Conservation (phyloP, 2,113 vertebrate genomes). For the Engraulis encrasicolus region DNA sequence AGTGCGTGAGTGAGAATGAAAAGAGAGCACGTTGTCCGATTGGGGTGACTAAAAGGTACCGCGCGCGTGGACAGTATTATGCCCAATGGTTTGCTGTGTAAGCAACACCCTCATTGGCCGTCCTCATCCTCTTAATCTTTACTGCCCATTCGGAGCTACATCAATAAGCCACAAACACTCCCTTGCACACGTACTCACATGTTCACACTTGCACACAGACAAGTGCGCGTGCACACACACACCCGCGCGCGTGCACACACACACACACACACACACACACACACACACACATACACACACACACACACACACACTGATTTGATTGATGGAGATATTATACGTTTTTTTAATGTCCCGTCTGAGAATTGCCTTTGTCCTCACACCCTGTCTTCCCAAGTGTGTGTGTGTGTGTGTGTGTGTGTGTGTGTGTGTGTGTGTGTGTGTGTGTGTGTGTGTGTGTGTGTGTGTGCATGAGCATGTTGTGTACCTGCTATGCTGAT, state of each 20-base stretch:
- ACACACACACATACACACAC: background rate
- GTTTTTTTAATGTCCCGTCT: background rate
- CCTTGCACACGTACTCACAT: background rate
- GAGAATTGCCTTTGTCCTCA: background rate
- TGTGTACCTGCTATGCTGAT: background rate
- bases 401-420: background rate
- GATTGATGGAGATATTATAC: background rate
- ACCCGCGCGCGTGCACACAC: too few species aligned
- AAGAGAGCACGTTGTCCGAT: slow-evolving; percentile 61
- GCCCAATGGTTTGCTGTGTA: slow-evolving; percentile 78
- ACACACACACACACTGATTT: background rate
- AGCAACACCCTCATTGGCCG: slow-evolving; percentile 84
- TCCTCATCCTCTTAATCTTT: slow-evolving; percentile 97
- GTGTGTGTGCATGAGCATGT: background rate
- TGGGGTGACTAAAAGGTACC: slow-evolving; percentile 67
- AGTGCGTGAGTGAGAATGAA: background rate
- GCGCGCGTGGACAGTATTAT: slow-evolving; percentile 84
- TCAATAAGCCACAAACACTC: slow-evolving; percentile 75
- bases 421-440: background rate
- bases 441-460: background rate
- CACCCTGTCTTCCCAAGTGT: too few species aligned
- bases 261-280: background rate
- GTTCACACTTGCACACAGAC: background rate
- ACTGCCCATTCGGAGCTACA: slow-evolving; percentile 80
- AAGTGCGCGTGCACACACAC: too few species aligned